Conservation (phyloP, 2,888 invertebrate species). For the Cephus rjabovi region DNA sequence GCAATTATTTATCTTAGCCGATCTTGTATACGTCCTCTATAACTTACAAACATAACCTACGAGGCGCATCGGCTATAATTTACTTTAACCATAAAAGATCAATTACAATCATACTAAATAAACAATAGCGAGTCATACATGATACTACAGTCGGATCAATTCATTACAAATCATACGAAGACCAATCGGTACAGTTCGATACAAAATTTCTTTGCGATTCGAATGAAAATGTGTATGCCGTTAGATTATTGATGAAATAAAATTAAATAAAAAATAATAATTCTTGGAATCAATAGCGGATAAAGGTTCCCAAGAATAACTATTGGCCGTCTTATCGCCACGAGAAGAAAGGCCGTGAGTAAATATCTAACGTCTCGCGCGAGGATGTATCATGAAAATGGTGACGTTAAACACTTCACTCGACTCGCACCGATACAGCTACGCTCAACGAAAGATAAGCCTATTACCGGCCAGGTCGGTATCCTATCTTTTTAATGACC, state of each 20-base stretch:
- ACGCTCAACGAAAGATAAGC: slow-evolving; percentile 10
- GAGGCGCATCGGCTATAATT: not conserved
- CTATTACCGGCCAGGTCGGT: slow-evolving; percentile 15
- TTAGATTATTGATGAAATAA: too few species aligned
- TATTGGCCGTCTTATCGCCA: not conserved
- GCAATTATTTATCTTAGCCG: not conserved
- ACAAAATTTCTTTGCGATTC: not conserved
- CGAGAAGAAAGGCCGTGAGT: not conserved
- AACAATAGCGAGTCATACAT: not conserved
- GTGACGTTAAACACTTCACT: not conserved
- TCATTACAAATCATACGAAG: not conserved
- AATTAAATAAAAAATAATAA: not conserved
- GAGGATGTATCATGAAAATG: not conserved
- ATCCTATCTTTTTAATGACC: slow-evolving; percentile 31
- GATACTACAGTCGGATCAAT: not conserved
- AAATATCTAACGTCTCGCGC: not conserved
- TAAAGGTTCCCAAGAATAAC: not conserved
- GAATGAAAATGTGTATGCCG: not conserved
- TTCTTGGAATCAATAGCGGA: not conserved
- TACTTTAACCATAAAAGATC: not conserved
- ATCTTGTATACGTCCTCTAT: not conserved
- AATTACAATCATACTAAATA: not conserved
- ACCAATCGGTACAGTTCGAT: not conserved
- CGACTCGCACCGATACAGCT: not conserved
- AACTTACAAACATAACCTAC: not conserved